phyloP scores from a whole-genome alignment of 2,888 invertebrate species.

The Sarcophaga caerulescens region DNA sequence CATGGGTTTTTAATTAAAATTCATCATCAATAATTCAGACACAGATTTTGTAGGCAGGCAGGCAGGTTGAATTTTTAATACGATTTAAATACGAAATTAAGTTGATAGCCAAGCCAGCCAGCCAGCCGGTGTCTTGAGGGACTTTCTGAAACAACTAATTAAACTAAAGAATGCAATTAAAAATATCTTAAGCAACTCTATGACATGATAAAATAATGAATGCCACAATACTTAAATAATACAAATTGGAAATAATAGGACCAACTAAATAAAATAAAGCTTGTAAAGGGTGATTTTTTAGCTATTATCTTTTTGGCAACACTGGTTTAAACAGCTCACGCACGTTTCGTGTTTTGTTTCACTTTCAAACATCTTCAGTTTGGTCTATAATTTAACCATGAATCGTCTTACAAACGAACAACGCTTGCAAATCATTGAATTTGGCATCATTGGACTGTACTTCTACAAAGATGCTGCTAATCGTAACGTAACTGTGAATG shows the following conservation, averaged over 20 bases:
- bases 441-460: too few relatives aligned
- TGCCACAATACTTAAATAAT: not conserved
- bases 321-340: too few relatives aligned
- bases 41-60: not conserved
- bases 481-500: too few relatives aligned
- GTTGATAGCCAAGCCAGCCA: not conserved
- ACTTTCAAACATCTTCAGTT: too few relatives aligned
- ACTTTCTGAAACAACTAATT: conserved; percentile 43
- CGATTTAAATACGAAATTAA: not conserved
- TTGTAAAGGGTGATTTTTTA: too few relatives aligned
- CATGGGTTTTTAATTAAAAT: not conserved
- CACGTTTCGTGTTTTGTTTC: too few relatives aligned
- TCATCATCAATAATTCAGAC: conserved; percentile 6
- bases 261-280: not conserved
- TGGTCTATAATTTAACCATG: too few relatives aligned
- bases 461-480: too few relatives aligned
- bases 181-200: not conserved
- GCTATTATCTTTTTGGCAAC: too few relatives aligned
- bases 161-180: conserved; percentile 42
- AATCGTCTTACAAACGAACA: too few relatives aligned
- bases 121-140: conserved; percentile 18
- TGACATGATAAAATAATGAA: not conserved
- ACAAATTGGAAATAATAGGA: not conserved
- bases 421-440: too few relatives aligned
- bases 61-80: not conserved